Percentiles rank a stretch among this genome's conserved stretches.
Conservation (phyloP, 2,888 invertebrate genomes). For the Metallyticus violacea region DNA sequence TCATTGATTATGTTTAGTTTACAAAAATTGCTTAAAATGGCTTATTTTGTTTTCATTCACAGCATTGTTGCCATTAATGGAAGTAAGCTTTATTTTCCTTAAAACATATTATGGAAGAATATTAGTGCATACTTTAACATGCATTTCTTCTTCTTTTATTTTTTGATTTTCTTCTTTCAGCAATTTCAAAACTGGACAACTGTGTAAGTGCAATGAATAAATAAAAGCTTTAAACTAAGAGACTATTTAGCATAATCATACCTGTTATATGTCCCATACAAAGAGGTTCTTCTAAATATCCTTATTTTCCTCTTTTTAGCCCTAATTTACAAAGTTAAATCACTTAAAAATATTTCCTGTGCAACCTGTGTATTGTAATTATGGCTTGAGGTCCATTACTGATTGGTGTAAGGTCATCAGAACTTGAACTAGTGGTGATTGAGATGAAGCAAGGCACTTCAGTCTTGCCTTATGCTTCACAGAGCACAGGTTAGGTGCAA, state of each 20-base stretch:
- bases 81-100: not conserved
- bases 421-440: too few species aligned
- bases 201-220: slow-evolving; percentile 46
- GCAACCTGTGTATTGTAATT: too few species aligned
- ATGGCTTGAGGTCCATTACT: too few species aligned
- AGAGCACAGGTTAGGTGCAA: too few species aligned
- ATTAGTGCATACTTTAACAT: not conserved
- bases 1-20: not conserved
- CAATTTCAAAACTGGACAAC: slow-evolving; percentile 25
- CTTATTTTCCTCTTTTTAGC: too few species aligned
- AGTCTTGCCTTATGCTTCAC: too few species aligned
- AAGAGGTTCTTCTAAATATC: too few species aligned
- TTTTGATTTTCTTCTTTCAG: not conserved
- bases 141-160: not conserved
- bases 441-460: too few species aligned
- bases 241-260: slow-evolving; percentile 23
- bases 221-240: slow-evolving; percentile 46
- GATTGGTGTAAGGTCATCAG: too few species aligned
- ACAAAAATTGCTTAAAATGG: not conserved
- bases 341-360: too few species aligned
- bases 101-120: not conserved
- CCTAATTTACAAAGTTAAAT: too few species aligned
- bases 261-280: not conserved
- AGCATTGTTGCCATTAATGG: not conserved
- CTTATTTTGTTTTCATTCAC: not conserved